Conservation (phyloP, 2,113 vertebrate species). For the Ophthalmotilapia sp. region DNA sequence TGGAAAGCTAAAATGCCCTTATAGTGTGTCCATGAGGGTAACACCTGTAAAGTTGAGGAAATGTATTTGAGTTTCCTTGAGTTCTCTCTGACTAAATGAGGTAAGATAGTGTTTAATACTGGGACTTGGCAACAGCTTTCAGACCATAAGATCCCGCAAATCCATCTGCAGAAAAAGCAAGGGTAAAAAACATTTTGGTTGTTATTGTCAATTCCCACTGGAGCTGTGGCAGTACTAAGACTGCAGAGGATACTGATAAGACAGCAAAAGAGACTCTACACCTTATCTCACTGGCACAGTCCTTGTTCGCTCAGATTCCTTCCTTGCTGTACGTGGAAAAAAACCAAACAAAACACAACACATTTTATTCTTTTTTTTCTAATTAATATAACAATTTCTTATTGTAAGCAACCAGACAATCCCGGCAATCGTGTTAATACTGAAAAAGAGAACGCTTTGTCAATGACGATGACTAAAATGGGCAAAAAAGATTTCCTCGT, state of each 20-base stretch:
- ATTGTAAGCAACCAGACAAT: constrained; percentile 39
- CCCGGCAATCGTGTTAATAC: constrained; percentile 22
- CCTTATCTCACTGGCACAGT: constrained; percentile 70
- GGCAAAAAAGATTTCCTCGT: constrained; percentile 8
- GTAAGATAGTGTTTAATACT: constrained; percentile 52
- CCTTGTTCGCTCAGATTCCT: constrained; percentile 59
- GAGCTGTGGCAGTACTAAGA: constrained; percentile 55
- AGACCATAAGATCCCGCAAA: constrained; percentile 52
- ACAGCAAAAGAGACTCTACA: constrained; percentile 55
- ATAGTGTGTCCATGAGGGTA: constrained; percentile 13
- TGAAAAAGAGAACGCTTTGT: constrained; percentile 28
- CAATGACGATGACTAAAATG: constrained; percentile 31
- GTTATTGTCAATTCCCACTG: constrained; percentile 61
- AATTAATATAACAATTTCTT: constrained; percentile 54
- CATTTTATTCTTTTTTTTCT: constrained; percentile 29
- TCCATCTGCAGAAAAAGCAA: constrained; percentile 55
- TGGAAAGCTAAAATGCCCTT: constrained; percentile 14
- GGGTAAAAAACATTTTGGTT: constrained; percentile 32
- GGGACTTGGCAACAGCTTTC: constrained; percentile 47
- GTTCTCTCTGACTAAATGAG: constrained; percentile 50
- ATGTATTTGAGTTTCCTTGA: constrained; percentile 38
- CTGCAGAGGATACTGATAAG: constrained; percentile 69
- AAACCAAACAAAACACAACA: constrained; percentile 36
- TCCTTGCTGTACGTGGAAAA: constrained; percentile 22
- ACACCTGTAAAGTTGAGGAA: constrained; percentile 44